Conservation (phyloP, 2,113 vertebrate species). For the Casuarius casuarius region DNA sequence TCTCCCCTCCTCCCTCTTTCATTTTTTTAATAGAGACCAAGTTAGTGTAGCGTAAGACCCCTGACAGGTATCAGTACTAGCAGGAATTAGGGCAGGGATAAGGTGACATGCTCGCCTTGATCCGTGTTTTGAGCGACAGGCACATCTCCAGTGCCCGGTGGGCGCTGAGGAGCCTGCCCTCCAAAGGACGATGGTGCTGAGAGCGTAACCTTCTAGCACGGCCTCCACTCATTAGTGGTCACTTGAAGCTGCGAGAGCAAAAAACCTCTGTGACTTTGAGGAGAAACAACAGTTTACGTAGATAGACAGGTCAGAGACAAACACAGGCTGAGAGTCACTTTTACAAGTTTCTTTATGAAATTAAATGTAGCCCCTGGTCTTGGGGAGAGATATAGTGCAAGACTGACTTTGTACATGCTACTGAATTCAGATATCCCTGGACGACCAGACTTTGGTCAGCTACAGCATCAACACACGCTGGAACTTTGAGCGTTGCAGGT, state of each 20-base stretch:
- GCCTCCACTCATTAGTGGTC: accelerated
- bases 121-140: too few relatives aligned
- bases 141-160: accelerated
- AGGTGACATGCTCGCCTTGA: neutral
- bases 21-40: neutral
- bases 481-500: neutral
- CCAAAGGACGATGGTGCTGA: accelerated
- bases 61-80: neutral
- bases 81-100: neutral
- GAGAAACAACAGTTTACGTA: neutral
- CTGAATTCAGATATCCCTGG: conserved; percentile 59
- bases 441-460: conserved; percentile 42
- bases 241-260: neutral
- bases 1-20: neutral
- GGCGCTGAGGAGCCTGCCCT: neutral
- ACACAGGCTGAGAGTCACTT: conserved; percentile 58
- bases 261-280: neutral
- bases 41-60: neutral
- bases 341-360: conserved; percentile 83
- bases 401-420: conserved; percentile 73
- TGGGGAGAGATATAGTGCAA: conserved; percentile 70
- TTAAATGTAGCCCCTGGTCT: conserved; percentile 70
- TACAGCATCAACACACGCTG: conserved; percentile 34
- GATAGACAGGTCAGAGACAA: conserved; percentile 31
- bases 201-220: neutral